Evolutionary conservation across 2,113 vertebrate genomes (phyloP), one percentile per base, ranked within the genome.

Genomic region (Empidonax alnorum): DNA sequence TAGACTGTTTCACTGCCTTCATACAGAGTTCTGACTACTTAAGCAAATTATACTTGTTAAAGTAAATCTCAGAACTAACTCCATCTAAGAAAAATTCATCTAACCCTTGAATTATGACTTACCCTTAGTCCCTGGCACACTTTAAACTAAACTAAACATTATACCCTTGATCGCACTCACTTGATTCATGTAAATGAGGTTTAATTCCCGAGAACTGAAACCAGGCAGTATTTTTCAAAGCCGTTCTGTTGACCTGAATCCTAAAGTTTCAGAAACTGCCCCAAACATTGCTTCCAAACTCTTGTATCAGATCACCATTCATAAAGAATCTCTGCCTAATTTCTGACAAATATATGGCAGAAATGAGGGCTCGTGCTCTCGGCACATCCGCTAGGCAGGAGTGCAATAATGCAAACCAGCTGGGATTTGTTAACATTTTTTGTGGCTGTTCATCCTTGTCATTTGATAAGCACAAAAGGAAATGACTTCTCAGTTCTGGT

Each of bases 391-490:
- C 87, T 91, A 76, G 58, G 95, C 83, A 71, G 49, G 61, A 93
- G 78, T 6, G 13, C 47, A 90, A 10, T 84, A 93, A 96, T 55
- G 89, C 68, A 89, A 93, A 87, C 23, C 97, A 97, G 97, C 96
- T 97, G 97, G 84, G 81, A 87, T 78, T 94, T 95, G 90, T 96
- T 87, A 90, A 82, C 74, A 78, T 84, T 74, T 77, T 90, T 56
- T 55, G 59, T 80, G 78, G 56, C 78, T 90, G 71, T 92, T 85
- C 78, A 65, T 94, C 84, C 59, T 96, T 96, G 95, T 75, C 79
- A 58, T 79, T 95, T 91, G 97, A 94, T 94, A 71, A 97, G 95
- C 71, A 63, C 69, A 82, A 87, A 84, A 95, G 95, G 95, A 97
- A 98, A 83, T 37, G 33, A 89, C 88, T 91, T 74, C 83, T 94